A percentile compares a stretch with the other conserved stretches of the same genome.
phyloP scores from a whole-genome alignment of 1,140 invertebrate species.

The Lerema accius region DNA sequence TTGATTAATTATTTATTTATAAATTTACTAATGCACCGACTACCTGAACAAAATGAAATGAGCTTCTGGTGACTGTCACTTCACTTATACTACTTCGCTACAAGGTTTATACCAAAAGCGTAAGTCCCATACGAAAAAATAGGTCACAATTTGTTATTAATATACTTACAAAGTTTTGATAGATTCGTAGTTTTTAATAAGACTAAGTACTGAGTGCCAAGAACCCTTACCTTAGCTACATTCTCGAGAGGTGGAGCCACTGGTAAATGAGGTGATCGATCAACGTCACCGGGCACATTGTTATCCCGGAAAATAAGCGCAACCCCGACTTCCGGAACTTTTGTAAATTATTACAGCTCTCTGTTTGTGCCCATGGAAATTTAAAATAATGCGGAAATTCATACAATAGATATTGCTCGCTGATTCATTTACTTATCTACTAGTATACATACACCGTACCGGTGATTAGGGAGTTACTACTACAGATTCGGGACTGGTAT shows the following conservation, averaged over 20 bases:
- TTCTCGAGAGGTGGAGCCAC: constrained; percentile 33
- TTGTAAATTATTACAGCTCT: constrained; percentile 56
- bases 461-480: no score
- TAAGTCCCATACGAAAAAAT: no score
- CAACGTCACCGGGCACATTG: constrained; percentile 62
- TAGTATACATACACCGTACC: no score
- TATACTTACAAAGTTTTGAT: background rate
- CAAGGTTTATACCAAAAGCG: no score
- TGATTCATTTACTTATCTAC: no score
- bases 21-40: no score
- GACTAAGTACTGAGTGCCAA: background rate
- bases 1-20: no score
- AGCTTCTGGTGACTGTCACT: no score
- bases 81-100: no score
- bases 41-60: no score
- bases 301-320: constrained; percentile 63
- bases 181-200: background rate
- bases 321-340: constrained; percentile 53
- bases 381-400: constrained; percentile 23
- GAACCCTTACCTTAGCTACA: constrained; percentile 1
- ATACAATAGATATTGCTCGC: background rate
- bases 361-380: constrained; percentile 17
- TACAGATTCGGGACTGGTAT: no score
- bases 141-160: no score
- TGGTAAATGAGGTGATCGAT: constrained; percentile 55